Percentiles rank a stretch among this genome's conserved stretches.
Evolutionary conservation across 2,888 invertebrate genomes (phyloP).

Genomic region (Xylota segnis): DNA sequence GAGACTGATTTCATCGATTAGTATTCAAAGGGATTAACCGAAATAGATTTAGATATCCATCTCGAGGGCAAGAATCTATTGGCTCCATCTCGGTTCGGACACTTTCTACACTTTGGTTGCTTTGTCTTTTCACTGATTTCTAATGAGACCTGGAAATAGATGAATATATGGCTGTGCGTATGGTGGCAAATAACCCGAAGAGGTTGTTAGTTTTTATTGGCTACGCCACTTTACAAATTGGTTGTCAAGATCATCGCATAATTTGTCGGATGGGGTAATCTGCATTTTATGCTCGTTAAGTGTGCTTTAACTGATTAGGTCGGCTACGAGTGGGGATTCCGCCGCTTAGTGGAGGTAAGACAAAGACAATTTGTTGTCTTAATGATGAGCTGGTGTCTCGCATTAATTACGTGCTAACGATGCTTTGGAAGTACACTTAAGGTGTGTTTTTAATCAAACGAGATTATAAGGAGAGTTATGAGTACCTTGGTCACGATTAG

Average conservation of each 20-base stretch:
- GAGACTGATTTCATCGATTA: conserved; percentile 46
- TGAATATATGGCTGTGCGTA: conserved; percentile 23
- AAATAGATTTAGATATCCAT: conserved; percentile 58
- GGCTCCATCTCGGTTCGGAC: conserved; percentile 18
- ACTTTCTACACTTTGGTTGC: conserved; percentile 42
- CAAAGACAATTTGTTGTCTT: not conserved
- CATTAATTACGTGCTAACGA: too few species aligned
- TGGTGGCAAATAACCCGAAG: conserved; percentile 33
- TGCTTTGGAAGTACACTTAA: too few species aligned
- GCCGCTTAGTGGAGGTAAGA: not conserved
- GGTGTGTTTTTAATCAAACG: too few species aligned
- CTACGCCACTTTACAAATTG: conserved; percentile 69
- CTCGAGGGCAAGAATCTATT: not conserved
- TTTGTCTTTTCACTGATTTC: conserved; percentile 39
- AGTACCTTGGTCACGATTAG: too few species aligned
- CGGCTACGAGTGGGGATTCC: not conserved
- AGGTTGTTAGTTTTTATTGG: conserved; percentile 66
- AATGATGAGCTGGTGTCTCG: not conserved
- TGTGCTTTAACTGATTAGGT: conserved; percentile 18
- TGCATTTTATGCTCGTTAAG: conserved; percentile 38
- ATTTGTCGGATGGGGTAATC: conserved; percentile 26
- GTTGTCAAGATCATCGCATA: conserved; percentile 34
- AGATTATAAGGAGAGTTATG: too few species aligned
- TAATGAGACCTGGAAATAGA: conserved; percentile 57
- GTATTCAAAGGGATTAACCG: conserved; percentile 53